Conservation (phyloP, 2,888 invertebrate species). For the Reticulitermes lucifugus region DNA sequence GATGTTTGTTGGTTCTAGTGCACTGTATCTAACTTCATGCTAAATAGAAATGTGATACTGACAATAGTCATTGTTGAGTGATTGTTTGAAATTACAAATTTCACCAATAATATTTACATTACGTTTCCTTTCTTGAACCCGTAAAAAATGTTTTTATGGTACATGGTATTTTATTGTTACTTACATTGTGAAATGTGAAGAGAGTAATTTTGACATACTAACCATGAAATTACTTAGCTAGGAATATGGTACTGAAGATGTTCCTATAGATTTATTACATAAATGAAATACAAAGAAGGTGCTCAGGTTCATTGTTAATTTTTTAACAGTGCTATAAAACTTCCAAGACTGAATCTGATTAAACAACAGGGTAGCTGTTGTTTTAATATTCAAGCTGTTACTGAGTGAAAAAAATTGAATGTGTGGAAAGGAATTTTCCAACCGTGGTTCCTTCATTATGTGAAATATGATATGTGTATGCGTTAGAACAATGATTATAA, state of each 20-base stretch:
- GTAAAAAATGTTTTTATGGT: background rate
- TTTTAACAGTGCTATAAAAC: background rate
- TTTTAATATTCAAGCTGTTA: background rate
- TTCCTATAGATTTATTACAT: background rate
- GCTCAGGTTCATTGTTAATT: background rate
- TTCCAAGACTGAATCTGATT: background rate
- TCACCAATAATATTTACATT: background rate
- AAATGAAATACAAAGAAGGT: background rate
- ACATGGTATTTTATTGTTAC: background rate
- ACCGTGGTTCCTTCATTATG: background rate
- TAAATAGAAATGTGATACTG: background rate
- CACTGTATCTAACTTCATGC: background rate
- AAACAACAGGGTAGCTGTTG: background rate
- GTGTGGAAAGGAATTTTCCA: too few relatives aligned
- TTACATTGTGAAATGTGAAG: background rate
- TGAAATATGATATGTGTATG: background rate
- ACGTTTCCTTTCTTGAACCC: background rate
- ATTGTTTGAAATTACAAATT: background rate
- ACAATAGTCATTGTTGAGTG: background rate
- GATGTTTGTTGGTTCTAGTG: background rate
- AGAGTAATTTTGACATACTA: background rate
- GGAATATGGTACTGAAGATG: too few relatives aligned
- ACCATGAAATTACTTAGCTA: background rate
- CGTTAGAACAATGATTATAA: background rate
- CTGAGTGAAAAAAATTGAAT: too few relatives aligned